These are phyloP conservation scores for Leucoraja erinaceus DNA, from an alignment of 2,113 vertebrate genomes.

Conservation along the genomic window DNA sequence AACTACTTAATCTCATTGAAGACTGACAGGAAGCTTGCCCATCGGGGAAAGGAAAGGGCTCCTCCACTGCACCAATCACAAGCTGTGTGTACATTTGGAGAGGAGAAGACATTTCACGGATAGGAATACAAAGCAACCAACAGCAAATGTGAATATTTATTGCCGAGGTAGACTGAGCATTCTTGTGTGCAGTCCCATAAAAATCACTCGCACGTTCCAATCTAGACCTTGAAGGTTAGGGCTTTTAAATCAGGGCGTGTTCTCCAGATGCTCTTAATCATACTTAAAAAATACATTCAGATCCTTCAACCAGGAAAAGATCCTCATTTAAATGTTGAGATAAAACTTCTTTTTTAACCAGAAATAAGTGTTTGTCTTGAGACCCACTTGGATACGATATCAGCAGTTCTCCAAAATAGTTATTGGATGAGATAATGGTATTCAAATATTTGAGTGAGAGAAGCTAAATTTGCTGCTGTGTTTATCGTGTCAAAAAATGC, in stretches of 20 bases:
- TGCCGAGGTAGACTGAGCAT: background rate
- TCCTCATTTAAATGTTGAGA: background rate
- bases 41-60: background rate
- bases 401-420: background rate
- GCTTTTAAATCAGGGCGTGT: background rate
- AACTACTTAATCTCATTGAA: background rate
- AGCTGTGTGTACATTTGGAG: background rate
- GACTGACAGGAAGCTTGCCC: background rate
- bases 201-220: background rate
- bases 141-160: background rate
- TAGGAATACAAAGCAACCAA: background rate
- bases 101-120: background rate
- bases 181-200: background rate
- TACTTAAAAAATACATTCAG: background rate
- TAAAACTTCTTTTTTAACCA: background rate
- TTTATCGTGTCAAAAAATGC: no score
- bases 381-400: background rate
- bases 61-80: background rate
- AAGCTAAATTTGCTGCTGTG: no score
- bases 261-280: no score
- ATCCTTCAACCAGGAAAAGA: background rate
- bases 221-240: background rate
- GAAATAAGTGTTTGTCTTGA: background rate
- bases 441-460: no score
- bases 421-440: no score